Percentiles rank a stretch among this genome's conserved stretches.
Evolutionary conservation across 2,888 invertebrate genomes (phyloP).

Genomic region (Scotopteryx bipunctaria): DNA sequence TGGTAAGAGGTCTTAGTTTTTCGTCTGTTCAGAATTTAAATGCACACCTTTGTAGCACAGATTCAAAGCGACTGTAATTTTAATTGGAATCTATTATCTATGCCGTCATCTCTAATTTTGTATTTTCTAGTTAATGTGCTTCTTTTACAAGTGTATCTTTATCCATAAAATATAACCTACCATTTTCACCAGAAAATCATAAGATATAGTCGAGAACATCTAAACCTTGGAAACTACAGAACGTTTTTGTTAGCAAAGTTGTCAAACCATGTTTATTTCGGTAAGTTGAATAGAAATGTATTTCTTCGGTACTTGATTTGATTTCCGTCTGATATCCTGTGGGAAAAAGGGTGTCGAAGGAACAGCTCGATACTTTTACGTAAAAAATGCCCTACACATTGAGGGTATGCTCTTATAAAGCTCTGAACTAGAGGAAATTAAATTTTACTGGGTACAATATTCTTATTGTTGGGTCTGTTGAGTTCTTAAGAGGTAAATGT

Average conservation of each 20-base stretch:
- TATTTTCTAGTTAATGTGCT: no score
- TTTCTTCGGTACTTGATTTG: conserved; percentile 21
- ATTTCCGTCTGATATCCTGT: conserved; percentile 24
- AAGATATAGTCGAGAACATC: no score
- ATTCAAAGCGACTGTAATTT: no score
- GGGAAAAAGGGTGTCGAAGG: conserved; percentile 15
- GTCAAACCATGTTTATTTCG: conserved; percentile 9
- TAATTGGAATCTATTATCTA: no score
- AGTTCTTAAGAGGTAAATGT: background rate
- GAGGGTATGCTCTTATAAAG: background rate
- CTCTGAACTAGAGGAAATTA: background rate
- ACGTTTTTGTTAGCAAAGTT: background rate
- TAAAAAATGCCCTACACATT: conserved; percentile 2
- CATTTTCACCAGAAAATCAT: no score
- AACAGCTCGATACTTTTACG: conserved; percentile 11
- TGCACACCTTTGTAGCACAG: no score
- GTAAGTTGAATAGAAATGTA: conserved; percentile 10
- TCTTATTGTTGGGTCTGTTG: background rate
- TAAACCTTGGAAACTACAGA: background rate
- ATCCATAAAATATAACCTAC: no score
- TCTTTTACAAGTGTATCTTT: no score
- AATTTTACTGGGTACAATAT: background rate
- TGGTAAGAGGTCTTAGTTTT: no score
- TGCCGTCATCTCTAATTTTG: no score
- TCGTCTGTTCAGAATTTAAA: no score